These are phyloP conservation scores for Petaurus breviceps DNA, from an alignment of 2,113 vertebrate species.

Conservation along the genomic window DNA sequence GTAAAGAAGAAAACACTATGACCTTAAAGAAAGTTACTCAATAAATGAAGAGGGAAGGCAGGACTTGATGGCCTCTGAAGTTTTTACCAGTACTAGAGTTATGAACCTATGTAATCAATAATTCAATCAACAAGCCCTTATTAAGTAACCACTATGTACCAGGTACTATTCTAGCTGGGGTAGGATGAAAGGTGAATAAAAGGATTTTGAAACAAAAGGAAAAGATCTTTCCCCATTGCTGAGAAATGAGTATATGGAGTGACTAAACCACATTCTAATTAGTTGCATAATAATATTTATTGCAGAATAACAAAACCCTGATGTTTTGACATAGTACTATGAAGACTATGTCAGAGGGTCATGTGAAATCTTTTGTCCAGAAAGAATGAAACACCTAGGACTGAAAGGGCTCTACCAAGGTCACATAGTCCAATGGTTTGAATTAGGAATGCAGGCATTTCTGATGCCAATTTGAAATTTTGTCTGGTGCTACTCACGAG, in stretches of 20 bases:
- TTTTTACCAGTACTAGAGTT: background rate
- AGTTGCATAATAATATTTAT: background rate
- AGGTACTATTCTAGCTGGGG: background rate
- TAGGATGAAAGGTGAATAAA: background rate
- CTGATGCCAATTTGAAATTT: background rate
- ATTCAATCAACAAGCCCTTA: background rate
- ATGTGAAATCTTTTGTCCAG: background rate
- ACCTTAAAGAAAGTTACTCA: background rate
- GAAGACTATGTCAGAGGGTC: background rate
- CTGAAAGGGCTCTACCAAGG: background rate
- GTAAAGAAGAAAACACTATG: background rate
- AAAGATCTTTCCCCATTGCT: conserved; percentile 14
- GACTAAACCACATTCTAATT: background rate
- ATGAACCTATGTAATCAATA: background rate
- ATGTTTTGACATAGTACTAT: background rate
- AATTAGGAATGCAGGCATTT: background rate
- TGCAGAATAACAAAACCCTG: background rate
- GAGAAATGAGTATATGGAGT: conserved; percentile 12
- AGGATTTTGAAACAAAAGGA: background rate
- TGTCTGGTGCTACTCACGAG: background rate
- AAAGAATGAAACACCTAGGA: background rate
- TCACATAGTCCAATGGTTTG: background rate
- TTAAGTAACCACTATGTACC: background rate
- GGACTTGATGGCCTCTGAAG: background rate
- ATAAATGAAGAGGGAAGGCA: conserved; percentile 8